phyloP scores from a whole-genome alignment of 2,888 invertebrate species.

The Mesorhabditis belari region DNA sequence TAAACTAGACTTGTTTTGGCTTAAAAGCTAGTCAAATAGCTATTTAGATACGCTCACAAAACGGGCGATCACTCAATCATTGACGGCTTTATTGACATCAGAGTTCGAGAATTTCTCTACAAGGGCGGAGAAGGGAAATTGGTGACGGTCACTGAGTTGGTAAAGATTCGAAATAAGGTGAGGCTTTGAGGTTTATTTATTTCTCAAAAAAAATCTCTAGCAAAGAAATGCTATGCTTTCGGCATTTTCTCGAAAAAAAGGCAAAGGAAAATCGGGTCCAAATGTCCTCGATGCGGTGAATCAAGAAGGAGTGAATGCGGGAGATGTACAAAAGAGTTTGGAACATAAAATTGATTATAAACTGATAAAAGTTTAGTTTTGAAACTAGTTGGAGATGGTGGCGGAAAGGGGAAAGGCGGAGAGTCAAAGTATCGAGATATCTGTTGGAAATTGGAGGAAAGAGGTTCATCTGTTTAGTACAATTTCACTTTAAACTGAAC shows the following conservation, averaged over 20 bases:
- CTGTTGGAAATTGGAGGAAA: constrained; percentile 29
- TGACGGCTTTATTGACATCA: constrained; percentile 18
- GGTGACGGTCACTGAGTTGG: constrained; percentile 80
- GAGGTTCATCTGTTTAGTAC: constrained; percentile 11
- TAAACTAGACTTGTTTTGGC: no score
- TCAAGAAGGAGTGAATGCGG: constrained; percentile 30
- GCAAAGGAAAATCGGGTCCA: constrained; percentile 40
- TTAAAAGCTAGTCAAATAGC: no score
- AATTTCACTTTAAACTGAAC: no score
- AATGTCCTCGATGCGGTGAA: constrained; percentile 40
- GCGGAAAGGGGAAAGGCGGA: constrained; percentile 25
- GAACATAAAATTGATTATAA: neutral
- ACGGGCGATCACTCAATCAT: constrained; percentile 41
- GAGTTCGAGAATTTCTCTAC: constrained; percentile 81
- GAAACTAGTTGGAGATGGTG: constrained; percentile 40
- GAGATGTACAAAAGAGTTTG: constrained; percentile 32
- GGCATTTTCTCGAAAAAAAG: constrained; percentile 47
- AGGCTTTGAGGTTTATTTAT: neutral
- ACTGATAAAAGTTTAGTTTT: constrained; percentile 19
- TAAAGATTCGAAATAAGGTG: constrained; percentile 65
- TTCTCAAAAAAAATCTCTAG: constrained; percentile 3
- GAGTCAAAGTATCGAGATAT: constrained; percentile 64
- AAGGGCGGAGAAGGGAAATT: constrained; percentile 85
- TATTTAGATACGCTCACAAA: constrained; percentile 43
- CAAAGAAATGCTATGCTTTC: constrained; percentile 62